Conservation (phyloP, 1,140 invertebrate genomes). For the Littorina saxatilis region DNA sequence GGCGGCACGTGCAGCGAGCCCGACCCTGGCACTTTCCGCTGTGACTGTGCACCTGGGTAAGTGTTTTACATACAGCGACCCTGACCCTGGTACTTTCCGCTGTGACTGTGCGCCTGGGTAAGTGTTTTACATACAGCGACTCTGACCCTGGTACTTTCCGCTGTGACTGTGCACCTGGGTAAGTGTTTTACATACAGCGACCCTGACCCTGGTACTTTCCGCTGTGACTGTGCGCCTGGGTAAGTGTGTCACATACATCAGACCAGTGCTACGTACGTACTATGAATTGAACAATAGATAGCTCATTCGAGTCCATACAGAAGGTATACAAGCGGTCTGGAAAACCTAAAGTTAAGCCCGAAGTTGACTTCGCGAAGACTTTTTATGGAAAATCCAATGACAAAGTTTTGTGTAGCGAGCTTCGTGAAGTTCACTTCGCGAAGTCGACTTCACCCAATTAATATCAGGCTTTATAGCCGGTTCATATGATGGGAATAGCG, state of each 20-base stretch:
- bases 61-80: conserved; percentile 44
- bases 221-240: conserved; percentile 80
- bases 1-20: conserved; percentile 53
- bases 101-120: conserved; percentile 80
- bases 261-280: too few relatives aligned
- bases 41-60: conserved; percentile 80
- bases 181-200: conserved; percentile 44
- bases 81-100: conserved; percentile 34
- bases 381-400: too few relatives aligned
- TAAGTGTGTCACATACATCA: not conserved
- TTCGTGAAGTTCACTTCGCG: too few relatives aligned
- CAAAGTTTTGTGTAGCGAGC: too few relatives aligned
- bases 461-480: too few relatives aligned
- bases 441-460: too few relatives aligned
- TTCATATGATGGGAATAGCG: too few relatives aligned
- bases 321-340: too few relatives aligned
- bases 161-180: conserved; percentile 80
- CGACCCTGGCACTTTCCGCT: conserved; percentile 38
- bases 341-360: too few relatives aligned
- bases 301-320: too few relatives aligned
- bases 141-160: conserved; percentile 35
- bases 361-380: too few relatives aligned
- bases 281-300: too few relatives aligned
- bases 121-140: conserved; percentile 44
- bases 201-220: conserved; percentile 35